phyloP scores from a whole-genome alignment of 2,797 vertebrate species.

The Galaxias olidus region DNA sequence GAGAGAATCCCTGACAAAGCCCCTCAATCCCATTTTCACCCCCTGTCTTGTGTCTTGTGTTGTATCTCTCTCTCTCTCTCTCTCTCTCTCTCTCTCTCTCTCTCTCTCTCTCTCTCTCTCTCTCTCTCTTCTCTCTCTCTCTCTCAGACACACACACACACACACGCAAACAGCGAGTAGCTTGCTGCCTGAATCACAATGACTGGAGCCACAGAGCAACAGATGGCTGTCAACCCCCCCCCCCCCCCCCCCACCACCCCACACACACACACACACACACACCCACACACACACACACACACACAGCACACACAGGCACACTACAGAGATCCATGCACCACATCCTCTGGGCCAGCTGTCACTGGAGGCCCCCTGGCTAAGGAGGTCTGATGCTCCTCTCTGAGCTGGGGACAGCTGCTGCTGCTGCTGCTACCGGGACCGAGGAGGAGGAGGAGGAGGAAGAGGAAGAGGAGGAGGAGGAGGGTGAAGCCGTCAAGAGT shows the following conservation, averaged over 20 bases:
- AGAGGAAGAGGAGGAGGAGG: slow-evolving; percentile 19
- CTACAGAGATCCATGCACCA: slow-evolving; percentile 41
- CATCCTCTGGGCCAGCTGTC: slow-evolving; percentile 75
- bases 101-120: too few species aligned
- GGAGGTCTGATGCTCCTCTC: slow-evolving; percentile 61
- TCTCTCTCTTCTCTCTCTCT: not conserved
- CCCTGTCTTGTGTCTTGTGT: too few species aligned
- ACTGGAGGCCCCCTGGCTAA: slow-evolving; percentile 59
- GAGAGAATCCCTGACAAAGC: slow-evolving; percentile 40
- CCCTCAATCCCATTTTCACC: slow-evolving; percentile 5
- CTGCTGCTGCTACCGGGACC: slow-evolving; percentile 59
- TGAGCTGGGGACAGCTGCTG: slow-evolving; percentile 69
- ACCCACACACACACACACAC: not conserved
- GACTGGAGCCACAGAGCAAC: slow-evolving; percentile 78
- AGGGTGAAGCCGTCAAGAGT: slow-evolving; percentile 21
- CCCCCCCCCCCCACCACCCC: slow-evolving; percentile 50
- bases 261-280: too few species aligned
- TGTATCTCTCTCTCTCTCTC: not conserved
- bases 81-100: slow-evolving; percentile 11
- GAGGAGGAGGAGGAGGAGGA: slow-evolving; percentile 16
- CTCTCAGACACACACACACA: not conserved
- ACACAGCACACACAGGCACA: slow-evolving; percentile 11
- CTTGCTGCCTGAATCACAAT: slow-evolving; percentile 70
- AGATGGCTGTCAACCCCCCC: slow-evolving; percentile 75
- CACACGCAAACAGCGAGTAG: slow-evolving; percentile 34